Conservation (phyloP, 35 echinoderm and acorn worm species). For the Heliocidaris tuberculata region DNA sequence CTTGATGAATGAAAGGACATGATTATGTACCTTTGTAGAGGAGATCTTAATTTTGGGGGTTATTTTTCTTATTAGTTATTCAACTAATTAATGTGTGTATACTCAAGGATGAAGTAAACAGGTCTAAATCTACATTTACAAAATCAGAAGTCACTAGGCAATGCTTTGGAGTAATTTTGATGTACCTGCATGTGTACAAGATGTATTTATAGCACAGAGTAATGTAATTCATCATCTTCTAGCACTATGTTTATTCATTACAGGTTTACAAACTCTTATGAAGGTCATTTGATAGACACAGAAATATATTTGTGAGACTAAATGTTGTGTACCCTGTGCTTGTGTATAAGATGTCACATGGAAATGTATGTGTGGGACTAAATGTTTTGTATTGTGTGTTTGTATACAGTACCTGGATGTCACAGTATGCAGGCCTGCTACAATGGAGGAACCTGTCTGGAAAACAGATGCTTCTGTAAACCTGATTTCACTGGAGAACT, state of each 20-base stretch:
- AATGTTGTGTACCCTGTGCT: neutral
- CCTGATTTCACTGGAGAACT: conserved; percentile 67
- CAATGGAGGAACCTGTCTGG: conserved; percentile 75
- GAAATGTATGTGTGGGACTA: neutral
- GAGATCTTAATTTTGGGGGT: too few relatives aligned
- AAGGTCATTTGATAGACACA: neutral
- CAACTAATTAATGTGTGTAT: too few relatives aligned
- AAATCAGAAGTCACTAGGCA: too few relatives aligned
- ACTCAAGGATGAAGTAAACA: too few relatives aligned
- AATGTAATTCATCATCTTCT: too few relatives aligned
- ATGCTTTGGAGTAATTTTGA: too few relatives aligned
- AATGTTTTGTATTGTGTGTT: neutral
- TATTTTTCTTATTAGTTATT: too few relatives aligned
- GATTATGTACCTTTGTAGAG: too few relatives aligned
- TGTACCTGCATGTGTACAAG: too few relatives aligned
- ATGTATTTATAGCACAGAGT: too few relatives aligned
- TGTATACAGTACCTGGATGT: conserved; percentile 66
- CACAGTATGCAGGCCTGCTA: conserved; percentile 58
- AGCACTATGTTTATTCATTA: neutral
- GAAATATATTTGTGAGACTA: neutral
- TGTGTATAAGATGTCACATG: neutral
- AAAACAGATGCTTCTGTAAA: conserved; percentile 64
- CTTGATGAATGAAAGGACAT: too few relatives aligned
- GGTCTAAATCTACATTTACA: too few relatives aligned
- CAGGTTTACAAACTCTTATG: neutral